Percentiles rank a stretch among this genome's conserved stretches.
Evolutionary conservation across 1,140 invertebrate species (phyloP).

Genomic region (Microplitis mediator): DNA sequence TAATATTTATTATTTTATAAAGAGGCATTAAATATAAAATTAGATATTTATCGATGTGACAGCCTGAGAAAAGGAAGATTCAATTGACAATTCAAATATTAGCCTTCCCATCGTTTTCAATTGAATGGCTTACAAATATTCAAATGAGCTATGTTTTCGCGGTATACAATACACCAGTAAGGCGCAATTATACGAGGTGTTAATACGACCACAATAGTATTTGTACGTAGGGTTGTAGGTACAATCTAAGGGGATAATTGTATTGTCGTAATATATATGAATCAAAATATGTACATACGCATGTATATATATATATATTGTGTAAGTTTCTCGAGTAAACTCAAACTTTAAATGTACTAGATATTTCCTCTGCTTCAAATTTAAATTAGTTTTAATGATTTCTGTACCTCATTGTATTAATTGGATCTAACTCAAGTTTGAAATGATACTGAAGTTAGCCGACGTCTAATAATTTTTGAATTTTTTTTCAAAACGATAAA

Average conservation of each 20-base stretch:
- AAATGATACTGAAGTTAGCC: neutral
- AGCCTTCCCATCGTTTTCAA: conserved; percentile 49
- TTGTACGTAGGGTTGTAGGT: conserved; percentile 45
- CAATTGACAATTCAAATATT: conserved; percentile 46
- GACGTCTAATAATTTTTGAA: too few species aligned
- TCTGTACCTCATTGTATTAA: neutral
- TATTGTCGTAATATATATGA: conserved; percentile 37
- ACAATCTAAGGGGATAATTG: conserved; percentile 40
- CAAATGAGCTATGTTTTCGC: conserved; percentile 56
- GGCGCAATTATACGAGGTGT: conserved; percentile 59
- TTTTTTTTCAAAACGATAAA: too few species aligned
- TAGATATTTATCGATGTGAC: conserved; percentile 35
- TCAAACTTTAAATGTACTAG: neutral
- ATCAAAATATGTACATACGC: too few species aligned
- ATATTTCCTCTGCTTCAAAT: neutral
- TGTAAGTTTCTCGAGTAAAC: neutral
- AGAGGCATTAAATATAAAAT: neutral
- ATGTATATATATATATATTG: neutral
- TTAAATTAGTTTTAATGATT: too few species aligned
- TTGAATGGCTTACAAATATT: conserved; percentile 49
- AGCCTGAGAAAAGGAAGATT: conserved; percentile 52
- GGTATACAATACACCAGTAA: conserved; percentile 41
- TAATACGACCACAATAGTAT: conserved; percentile 58
- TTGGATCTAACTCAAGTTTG: neutral
- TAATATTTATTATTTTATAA: neutral